Base-by-base conservation (phyloP, 2,888 invertebrate species). In the Troilus luridus region DNA sequence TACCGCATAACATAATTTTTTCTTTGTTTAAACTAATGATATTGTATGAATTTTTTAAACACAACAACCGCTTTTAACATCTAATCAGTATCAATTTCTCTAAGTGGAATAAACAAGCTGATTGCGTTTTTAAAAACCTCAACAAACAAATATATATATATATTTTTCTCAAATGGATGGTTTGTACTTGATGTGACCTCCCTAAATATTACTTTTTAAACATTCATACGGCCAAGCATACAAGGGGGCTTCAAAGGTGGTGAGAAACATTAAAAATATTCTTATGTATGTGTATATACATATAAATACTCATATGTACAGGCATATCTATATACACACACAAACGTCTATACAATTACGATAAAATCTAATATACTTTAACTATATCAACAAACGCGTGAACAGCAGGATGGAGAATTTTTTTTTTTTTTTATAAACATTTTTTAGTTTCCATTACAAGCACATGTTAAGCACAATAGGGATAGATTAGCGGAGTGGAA, bases 181-280 rank as follows among this genome's bases (percentile, higher is more conserved):
- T 91, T 92, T 92, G 92, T 92, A 92, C 92, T 92, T 92, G 92
- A 90, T 90, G 91, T 92, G 91, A 92, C 92, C 92, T 91, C 88
- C 72, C 90, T 88, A 91, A 92, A 91, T 89, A 91, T 91, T 89
- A 77, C 6, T 77, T 60, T 72, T 89, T 62, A 27, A 91, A 54
- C 92, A 91, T 81, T 91, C 92, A 92, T 88, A 89, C 92, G 27
- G n/a, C 88, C 92, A 91, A 91, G 91, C 92, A 91, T 88, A 91
- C 92, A 90, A 88, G 91, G 91, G 85, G 92, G 91, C 91, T 72
- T 91, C 85, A 88, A 58, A 89, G 59, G 89, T 88, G 88, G 90
- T 88, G 92, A 88, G 62, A 91, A 85, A 67, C 89, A 88, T 90
- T 64, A 88, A 89, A 77, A 85, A 85, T 89, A 90, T 90, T 77